These are phyloP conservation scores for Coracopsis vasa DNA, from an alignment of 2,113 vertebrate genomes.

Conservation along the genomic window DNA sequence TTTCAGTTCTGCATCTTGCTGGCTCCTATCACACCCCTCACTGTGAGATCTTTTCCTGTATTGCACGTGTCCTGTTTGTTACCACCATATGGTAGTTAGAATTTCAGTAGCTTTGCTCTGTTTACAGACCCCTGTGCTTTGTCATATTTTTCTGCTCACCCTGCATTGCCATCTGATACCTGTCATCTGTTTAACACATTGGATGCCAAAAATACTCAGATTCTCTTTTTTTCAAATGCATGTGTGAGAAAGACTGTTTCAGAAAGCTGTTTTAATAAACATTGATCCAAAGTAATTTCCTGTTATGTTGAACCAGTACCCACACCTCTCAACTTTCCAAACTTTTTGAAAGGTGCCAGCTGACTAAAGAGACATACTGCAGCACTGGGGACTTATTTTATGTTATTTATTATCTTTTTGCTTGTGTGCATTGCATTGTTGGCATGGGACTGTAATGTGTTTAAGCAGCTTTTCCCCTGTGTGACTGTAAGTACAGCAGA, in stretches of 20 bases:
- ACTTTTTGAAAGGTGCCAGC: background rate
- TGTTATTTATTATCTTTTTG: background rate
- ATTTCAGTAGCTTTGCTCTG: conserved; percentile 28
- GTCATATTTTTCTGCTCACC: conserved; percentile 41
- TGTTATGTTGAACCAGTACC: background rate
- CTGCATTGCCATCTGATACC: conserved; percentile 20
- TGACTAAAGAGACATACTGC: background rate
- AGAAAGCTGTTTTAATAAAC: conserved; percentile 28
- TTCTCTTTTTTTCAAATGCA: background rate
- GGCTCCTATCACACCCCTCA: background rate
- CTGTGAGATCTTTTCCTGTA: conserved; percentile 52
- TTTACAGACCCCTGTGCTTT: conserved; percentile 46
- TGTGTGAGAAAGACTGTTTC: background rate
- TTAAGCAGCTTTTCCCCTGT: background rate
- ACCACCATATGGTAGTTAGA: conserved; percentile 35
- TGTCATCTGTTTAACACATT: conserved; percentile 22
- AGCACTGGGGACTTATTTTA: background rate
- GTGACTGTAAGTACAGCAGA: background rate
- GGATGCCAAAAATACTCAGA: background rate
- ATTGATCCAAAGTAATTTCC: conserved; percentile 28
- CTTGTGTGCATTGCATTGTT: background rate
- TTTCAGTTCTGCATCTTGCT: conserved; percentile 27
- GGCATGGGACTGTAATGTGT: background rate
- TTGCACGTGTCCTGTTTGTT: conserved; percentile 29
- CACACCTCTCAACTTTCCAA: background rate